Evolutionary conservation across 2,888 invertebrate species (phyloP).

Genomic region (Dorcus hopei): DNA sequence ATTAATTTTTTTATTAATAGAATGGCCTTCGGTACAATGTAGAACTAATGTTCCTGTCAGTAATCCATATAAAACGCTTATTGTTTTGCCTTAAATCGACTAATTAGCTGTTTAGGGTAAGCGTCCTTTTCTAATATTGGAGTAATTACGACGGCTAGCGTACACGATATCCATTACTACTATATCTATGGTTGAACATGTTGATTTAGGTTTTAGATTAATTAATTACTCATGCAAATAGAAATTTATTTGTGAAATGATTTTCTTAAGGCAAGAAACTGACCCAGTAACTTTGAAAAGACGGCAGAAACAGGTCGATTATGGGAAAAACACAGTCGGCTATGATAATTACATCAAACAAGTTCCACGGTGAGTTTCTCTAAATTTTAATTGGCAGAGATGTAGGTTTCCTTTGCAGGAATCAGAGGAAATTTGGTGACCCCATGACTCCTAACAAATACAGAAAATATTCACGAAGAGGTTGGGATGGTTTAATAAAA

Average conservation of each 20-base stretch:
- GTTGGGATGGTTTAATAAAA: slow-evolving; percentile 87
- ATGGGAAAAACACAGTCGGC: slow-evolving; percentile 88
- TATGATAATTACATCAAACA: slow-evolving; percentile 71
- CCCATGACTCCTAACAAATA: slow-evolving; percentile 89
- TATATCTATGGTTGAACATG: too few species aligned
- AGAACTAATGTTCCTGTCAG: too few species aligned
- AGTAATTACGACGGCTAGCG: too few species aligned
- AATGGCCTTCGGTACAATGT: too few species aligned
- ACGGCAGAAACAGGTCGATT: slow-evolving; percentile 91
- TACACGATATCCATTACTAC: too few species aligned
- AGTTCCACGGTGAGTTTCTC: slow-evolving; percentile 65
- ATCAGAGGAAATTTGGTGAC: slow-evolving; percentile 62
- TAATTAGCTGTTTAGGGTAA: too few species aligned
- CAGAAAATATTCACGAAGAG: slow-evolving; percentile 83
- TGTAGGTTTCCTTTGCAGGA: background rate
- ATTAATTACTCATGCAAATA: background rate
- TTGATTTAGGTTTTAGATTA: too few species aligned
- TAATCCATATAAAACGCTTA: too few species aligned
- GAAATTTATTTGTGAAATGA: background rate
- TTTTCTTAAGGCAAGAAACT: slow-evolving; percentile 54
- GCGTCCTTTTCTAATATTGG: too few species aligned
- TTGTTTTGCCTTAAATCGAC: too few species aligned
- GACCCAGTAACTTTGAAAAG: slow-evolving; percentile 69
- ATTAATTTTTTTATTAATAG: too few species aligned
- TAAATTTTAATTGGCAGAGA: too few species aligned